These are phyloP conservation scores for Sipunculus nudus DNA, from an alignment of 2,888 invertebrate genomes.

Conservation along the genomic window DNA sequence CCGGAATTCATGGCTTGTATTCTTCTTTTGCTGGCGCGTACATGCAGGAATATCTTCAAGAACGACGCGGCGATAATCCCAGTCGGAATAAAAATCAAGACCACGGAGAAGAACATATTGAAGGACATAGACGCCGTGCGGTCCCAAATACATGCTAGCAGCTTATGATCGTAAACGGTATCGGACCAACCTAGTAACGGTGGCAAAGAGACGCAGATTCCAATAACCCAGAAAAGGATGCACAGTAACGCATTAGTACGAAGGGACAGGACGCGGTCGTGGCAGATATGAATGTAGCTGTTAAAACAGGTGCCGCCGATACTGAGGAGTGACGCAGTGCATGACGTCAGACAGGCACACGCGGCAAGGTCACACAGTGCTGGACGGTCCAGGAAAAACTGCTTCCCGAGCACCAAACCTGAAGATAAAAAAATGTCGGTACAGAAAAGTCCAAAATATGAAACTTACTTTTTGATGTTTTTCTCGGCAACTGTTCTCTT, in stretches of 20 bases:
- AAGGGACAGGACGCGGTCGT: neutral
- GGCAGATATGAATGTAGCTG: neutral
- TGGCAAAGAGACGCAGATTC: conserved; percentile 9
- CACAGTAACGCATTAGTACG: neutral
- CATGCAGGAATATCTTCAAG: conserved; percentile 1
- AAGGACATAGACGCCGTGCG: conserved; percentile 4
- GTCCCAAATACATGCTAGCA: conserved; percentile 18
- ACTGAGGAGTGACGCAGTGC: neutral
- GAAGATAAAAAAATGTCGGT: too few species aligned
- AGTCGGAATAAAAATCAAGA: neutral
- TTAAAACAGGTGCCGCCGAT: neutral
- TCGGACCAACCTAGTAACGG: conserved; percentile 13
- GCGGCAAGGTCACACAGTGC: too few species aligned
- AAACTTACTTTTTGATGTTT: too few species aligned
- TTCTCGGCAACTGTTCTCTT: too few species aligned
- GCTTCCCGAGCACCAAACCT: too few species aligned
- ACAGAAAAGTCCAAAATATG: too few species aligned
- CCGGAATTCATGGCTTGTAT: too few species aligned
- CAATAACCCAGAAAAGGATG: conserved; percentile 8
- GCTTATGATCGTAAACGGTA: conserved; percentile 11
- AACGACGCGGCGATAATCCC: neutral
- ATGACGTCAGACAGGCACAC: neutral
- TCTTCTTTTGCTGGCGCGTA: neutral
- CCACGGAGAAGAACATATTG: conserved; percentile 17
- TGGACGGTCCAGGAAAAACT: too few species aligned